Evolutionary conservation across 2,113 vertebrate species (phyloP).

Genomic region (Ancistrus triradiatus): DNA sequence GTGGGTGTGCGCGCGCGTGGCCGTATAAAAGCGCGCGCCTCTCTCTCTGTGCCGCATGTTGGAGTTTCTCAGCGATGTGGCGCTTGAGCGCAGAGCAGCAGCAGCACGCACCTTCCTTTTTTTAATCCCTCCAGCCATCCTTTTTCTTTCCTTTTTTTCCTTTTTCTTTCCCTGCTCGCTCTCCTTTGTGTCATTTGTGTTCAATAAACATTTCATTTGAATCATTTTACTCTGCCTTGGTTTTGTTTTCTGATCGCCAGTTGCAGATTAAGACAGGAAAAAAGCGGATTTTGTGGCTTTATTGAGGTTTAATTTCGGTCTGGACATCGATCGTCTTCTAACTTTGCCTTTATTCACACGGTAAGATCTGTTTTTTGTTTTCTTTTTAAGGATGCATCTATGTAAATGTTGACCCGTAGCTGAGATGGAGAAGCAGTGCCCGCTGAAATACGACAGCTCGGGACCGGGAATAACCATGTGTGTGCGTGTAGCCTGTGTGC

Average conservation of each 20-base stretch:
- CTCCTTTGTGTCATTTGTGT: conserved; percentile 6
- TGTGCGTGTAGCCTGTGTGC: background rate
- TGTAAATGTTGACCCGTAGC: background rate
- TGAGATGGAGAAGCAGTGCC: background rate
- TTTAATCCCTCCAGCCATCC: conserved; percentile 16
- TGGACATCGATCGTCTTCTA: conserved; percentile 6
- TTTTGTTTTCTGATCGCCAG: conserved; percentile 5
- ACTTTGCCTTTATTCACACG: conserved; percentile 27
- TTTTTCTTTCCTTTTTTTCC: conserved; percentile 2
- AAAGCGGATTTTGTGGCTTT: conserved; percentile 9
- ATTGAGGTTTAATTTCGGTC: conserved; percentile 4
- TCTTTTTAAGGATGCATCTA: background rate
- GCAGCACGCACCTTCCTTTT: conserved; percentile 16
- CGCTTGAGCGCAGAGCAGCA: conserved; percentile 19
- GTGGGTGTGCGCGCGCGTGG: conserved; percentile 7
- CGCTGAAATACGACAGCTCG: background rate
- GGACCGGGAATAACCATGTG: background rate
- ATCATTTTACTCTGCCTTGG: conserved; percentile 23
- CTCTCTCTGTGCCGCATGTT: conserved; percentile 22
- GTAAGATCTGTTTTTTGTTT: background rate
- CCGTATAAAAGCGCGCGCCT: conserved; percentile 11
- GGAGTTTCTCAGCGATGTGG: conserved; percentile 20
- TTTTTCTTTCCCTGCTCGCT: background rate
- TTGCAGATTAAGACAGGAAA: conserved; percentile 20
- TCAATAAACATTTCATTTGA: conserved; percentile 37